phyloP scores from a whole-genome alignment of 2,113 vertebrate genomes.

The Ageneiosus marmoratus region DNA sequence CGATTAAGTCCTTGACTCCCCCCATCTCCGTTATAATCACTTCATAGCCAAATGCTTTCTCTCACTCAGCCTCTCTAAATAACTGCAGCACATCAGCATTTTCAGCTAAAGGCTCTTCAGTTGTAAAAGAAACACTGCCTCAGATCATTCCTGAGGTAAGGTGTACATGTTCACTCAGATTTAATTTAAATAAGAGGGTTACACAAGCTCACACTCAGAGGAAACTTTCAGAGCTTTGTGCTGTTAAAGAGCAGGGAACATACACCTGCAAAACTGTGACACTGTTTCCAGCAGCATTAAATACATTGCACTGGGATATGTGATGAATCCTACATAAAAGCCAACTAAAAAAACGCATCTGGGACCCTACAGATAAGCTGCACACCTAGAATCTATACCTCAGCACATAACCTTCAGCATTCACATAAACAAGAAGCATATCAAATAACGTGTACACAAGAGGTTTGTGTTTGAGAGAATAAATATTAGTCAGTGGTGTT shows the following conservation, averaged over 20 bases:
- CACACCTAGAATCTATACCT: neutral
- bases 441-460: neutral
- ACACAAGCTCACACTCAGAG: neutral
- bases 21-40: constrained; percentile 24
- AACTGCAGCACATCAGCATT: constrained; percentile 21
- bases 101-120: neutral
- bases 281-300: neutral
- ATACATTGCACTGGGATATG: neutral
- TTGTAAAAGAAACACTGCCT: neutral
- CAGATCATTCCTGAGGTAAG: neutral
- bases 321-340: neutral
- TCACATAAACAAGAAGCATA: neutral
- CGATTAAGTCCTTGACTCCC: constrained; percentile 31
- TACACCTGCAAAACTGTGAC: neutral
- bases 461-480: neutral
- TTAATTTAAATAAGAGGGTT: constrained; percentile 6
- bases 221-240: neutral
- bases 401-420: neutral
- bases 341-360: neutral
- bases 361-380: neutral
- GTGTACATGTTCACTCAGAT: neutral
- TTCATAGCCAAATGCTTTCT: constrained; percentile 35
- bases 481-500: neutral
- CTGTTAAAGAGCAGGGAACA: neutral
- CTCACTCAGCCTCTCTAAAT: constrained; percentile 19